Conservation (phyloP, 1,140 invertebrate genomes). For the Caenorhabditis briggsae region DNA sequence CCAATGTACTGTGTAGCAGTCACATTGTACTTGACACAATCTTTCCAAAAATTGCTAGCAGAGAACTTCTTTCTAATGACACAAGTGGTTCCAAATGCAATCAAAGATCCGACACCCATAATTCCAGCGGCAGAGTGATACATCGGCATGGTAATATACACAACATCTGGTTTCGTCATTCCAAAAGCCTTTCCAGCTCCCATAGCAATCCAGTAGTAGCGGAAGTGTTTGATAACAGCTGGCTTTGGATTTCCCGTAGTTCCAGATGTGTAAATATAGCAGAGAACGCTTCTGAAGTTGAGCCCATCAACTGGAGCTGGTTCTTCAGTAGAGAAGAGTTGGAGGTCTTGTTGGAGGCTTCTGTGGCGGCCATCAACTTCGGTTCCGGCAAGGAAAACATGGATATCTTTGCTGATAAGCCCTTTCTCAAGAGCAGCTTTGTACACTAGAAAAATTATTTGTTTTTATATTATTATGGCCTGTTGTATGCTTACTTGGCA, state of each 20-base stretch:
- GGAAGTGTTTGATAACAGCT: constrained; percentile 75
- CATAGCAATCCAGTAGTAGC: constrained; percentile 68
- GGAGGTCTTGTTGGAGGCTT: constrained; percentile 11
- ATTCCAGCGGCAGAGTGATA: constrained; percentile 93
- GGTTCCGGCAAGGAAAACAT: constrained; percentile 24
- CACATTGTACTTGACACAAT: constrained; percentile 91
- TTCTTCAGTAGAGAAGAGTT: constrained; percentile 24
- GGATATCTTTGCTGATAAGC: neutral
- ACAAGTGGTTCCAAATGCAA: constrained; percentile 87
- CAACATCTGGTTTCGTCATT: constrained; percentile 81
- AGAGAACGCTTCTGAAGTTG: constrained; percentile 73
- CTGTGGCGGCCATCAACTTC: constrained; percentile 38
- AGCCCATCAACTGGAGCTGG: constrained; percentile 9
- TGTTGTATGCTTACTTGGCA: constrained; percentile 59
- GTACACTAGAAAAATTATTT: neutral
- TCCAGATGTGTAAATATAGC: constrained; percentile 79
- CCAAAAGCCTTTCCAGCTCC: constrained; percentile 68
- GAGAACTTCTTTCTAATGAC: constrained; percentile 94
- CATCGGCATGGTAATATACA: constrained; percentile 90
- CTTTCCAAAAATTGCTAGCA: constrained; percentile 91
- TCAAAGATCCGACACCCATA: constrained; percentile 83
- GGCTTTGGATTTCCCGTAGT: constrained; percentile 78
- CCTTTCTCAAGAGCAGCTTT: constrained; percentile 47
- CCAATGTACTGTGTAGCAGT: constrained; percentile 98
- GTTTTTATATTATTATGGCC: neutral